Evolutionary conservation across 1,140 invertebrate genomes (phyloP), one percentile per base, ranked within the genome.

Genomic region (Achroia grisella): DNA sequence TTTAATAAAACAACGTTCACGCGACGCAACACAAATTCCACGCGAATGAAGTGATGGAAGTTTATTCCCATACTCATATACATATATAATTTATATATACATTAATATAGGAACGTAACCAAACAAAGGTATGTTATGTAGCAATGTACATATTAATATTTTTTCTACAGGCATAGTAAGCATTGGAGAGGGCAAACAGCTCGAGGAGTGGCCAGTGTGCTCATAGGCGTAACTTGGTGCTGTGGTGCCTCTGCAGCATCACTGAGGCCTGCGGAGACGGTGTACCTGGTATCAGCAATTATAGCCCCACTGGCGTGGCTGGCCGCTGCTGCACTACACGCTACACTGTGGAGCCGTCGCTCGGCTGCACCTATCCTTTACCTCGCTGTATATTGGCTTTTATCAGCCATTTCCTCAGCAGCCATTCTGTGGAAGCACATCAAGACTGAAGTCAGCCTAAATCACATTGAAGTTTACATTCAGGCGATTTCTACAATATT

Each of bases 321-420:
- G 6, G 72, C 77, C 0, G 70, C 75, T 12, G 67, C 70, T 10
- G 67, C 63, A 0, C 65, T 84, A 10, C 80, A 84, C 45, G 56
- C 76, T 0, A 48, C 67, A 0, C 63, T 84, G 1, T 81, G 80
- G 80, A 72, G 56, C 4, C 58, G 77, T 10, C 64, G 66, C 10
- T 56, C 69, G 2, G 60, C 62, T 2, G 64, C 80, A 0, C 72
- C 76, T 10, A 52, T 77, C 17, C 67, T 82, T 2, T 84, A 82
- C 50, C 62, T 82, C 8, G 64, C 68, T 10, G 65, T 80, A 12
- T 84, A 84, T 34, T 81, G 77, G 77, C 49, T 75, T 0, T 62
- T 81, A 6, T 37, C 68, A 2, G 50, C 74, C 0, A 42, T 52
- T 10, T 64, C 71, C 5, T 62, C 77, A 0, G 65, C 65, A 5